These are phyloP conservation scores for Drosophila guanche DNA, from an alignment of 1,140 invertebrate genomes.

Conservation along the genomic window DNA sequence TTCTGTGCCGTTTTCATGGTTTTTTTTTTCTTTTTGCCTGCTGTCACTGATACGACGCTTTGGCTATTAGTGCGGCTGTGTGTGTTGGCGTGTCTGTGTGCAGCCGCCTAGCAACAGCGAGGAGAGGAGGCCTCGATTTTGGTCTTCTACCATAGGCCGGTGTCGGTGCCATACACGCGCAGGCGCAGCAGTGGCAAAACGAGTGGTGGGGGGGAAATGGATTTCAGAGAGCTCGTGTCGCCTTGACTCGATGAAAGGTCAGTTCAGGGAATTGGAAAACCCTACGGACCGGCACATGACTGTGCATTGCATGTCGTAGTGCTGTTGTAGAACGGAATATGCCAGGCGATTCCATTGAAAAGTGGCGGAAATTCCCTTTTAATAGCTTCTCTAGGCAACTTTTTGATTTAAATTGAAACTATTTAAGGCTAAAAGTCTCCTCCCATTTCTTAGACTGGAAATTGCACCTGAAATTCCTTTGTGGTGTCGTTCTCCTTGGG, in stretches of 20 bases:
- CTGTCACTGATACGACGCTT: slow-evolving; percentile 36
- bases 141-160: neutral
- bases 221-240: slow-evolving; percentile 38
- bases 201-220: neutral
- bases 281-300: neutral
- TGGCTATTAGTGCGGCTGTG: no score
- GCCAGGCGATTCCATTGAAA: neutral
- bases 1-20: slow-evolving; percentile 74
- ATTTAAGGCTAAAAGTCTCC: no score
- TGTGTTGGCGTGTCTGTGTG: slow-evolving; percentile 11
- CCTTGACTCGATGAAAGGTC: slow-evolving; percentile 50
- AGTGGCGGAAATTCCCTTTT: slow-evolving; percentile 3
- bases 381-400: slow-evolving; percentile 14
- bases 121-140: slow-evolving; percentile 4
- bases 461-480: slow-evolving; percentile 4
- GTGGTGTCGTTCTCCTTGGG: neutral
- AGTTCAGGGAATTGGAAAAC: slow-evolving; percentile 41
- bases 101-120: slow-evolving; percentile 49
- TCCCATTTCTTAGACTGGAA: neutral
- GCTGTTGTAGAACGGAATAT: slow-evolving; percentile 7
- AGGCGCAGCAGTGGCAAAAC: slow-evolving; percentile 9
- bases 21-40: slow-evolving; percentile 17
- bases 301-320: slow-evolving; percentile 1
- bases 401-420: slow-evolving; percentile 47
- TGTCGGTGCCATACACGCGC: slow-evolving; percentile 14